These are phyloP conservation scores for Mareca penelope DNA, from an alignment of 2,797 vertebrate species.

Conservation along the genomic window DNA sequence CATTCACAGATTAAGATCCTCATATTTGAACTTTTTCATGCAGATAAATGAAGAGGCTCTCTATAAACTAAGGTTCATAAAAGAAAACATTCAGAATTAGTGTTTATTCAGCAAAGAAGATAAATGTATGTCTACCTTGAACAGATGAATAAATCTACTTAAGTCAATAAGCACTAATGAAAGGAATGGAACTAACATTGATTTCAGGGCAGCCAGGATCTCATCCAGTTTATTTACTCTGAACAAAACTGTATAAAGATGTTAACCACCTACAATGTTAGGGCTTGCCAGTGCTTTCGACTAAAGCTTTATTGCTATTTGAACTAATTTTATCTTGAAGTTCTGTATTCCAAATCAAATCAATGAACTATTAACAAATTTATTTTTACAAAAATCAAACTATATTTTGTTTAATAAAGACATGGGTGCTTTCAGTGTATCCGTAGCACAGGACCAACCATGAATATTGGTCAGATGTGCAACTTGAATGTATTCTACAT, in stretches of 20 bases:
- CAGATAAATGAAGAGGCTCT: neutral
- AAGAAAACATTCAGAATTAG: neutral
- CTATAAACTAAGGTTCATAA: neutral
- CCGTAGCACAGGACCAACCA: neutral
- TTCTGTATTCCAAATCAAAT: neutral
- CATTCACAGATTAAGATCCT: neutral
- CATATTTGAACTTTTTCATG: neutral
- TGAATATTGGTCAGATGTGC: neutral
- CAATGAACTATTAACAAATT: neutral
- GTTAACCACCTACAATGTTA: neutral
- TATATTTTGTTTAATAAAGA: neutral
- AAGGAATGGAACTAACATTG: conserved; percentile 20
- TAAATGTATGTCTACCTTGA: neutral
- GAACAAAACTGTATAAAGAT: neutral
- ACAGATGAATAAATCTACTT: conserved; percentile 14
- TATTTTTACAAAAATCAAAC: neutral
- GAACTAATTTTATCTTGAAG: neutral
- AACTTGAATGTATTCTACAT: neutral
- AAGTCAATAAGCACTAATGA: conserved; percentile 45
- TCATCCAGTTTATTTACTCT: neutral
- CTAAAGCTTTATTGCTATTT: neutral
- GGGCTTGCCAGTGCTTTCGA: neutral
- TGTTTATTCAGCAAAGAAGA: conserved; percentile 1
- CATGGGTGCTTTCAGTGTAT: neutral
- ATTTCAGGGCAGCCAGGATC: conserved; percentile 29